Evolutionary conservation across 2,888 invertebrate species (phyloP).

Genomic region (Drosophila diplacantha): DNA sequence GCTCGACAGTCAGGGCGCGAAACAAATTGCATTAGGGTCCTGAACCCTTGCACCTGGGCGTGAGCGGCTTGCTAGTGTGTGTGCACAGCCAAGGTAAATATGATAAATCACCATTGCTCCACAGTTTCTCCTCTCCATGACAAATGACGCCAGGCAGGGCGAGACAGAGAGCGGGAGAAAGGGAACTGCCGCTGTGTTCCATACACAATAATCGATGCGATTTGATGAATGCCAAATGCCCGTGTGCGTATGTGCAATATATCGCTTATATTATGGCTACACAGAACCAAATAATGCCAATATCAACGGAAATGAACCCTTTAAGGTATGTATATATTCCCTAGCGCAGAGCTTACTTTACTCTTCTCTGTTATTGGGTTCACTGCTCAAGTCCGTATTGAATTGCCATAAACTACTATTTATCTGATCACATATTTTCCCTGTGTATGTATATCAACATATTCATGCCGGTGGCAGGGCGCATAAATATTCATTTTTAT

Average conservation of each 20-base stretch:
- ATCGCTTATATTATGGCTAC: conserved; percentile 48
- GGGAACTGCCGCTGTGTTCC: conserved; percentile 34
- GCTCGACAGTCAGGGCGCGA: conserved; percentile 58
- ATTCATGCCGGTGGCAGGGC: conserved; percentile 52
- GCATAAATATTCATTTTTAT: conserved; percentile 73
- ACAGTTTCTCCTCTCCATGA: conserved; percentile 55
- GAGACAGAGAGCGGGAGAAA: conserved; percentile 26
- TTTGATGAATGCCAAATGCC: conserved; percentile 63
- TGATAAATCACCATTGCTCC: conserved; percentile 65
- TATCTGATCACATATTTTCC: not conserved
- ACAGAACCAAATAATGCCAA: conserved; percentile 3
- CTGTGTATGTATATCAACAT: conserved; percentile 52
- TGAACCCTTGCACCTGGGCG: conserved; percentile 67
- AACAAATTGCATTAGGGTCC: conserved; percentile 66
- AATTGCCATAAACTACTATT: not conserved
- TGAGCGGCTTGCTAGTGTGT: conserved; percentile 9
- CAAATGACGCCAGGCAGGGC: conserved; percentile 57
- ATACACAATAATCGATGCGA: conserved; percentile 69
- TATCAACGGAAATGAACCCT: not conserved
- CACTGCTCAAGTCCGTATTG: not conserved
- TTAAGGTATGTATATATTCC: not conserved
- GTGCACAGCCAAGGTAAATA: conserved; percentile 57
- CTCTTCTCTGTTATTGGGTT: not conserved
- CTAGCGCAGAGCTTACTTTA: not conserved
- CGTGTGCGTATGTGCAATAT: conserved; percentile 18